Base-by-base conservation (phyloP, 2,797 vertebrate genomes). In the Sebastes glaucus region DNA sequence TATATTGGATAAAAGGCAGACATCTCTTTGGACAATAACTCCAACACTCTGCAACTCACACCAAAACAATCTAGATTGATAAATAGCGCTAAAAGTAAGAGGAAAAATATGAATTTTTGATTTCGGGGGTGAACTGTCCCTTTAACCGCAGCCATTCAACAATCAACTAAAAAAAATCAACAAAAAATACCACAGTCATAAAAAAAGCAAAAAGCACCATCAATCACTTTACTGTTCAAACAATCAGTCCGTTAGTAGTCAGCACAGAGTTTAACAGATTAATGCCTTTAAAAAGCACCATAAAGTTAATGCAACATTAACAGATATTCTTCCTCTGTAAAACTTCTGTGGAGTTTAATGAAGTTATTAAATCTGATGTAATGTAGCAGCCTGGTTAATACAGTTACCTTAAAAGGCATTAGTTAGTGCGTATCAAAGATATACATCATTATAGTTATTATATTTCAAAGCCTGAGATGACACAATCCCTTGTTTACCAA, bases 401-500 rank as follows among this genome's bases (percentile, higher is more conserved):
- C 11, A 55, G n/a, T 13, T 1, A 67, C 27, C 4, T 52, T 14
- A 32, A 0, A 56, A n/a, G 16, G 30, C 49, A 67, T 11, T 56
- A 49, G 22, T 11, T 56, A 49, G 25, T 42, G 35, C 16, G 23
- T 38, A 42, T 59, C 8, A 56, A 25, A 71, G 20, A 77, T 13
- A 28, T 3, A 67, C 7, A 23, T 63, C 1, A 0, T 32, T 61
- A 52, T 52, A 0, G 28, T 55, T 73, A 28, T 20, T 20, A n/a
- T 52, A 52, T 52, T 60, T 27, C 18, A 62, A n/a, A 71, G 22
- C 32, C 35, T 55, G 57, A 71, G 46, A 35, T 64, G 42, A 56
- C n/a, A 71, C 1, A 59, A 71, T 77, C 78, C 78, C 62, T 83
- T 74, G 25, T 81, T 75, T 49, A 62, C 10, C 30, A 64, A 28